phyloP scores from a whole-genome alignment of 2,113 vertebrate genomes.

The Delphinapterus leucas region DNA sequence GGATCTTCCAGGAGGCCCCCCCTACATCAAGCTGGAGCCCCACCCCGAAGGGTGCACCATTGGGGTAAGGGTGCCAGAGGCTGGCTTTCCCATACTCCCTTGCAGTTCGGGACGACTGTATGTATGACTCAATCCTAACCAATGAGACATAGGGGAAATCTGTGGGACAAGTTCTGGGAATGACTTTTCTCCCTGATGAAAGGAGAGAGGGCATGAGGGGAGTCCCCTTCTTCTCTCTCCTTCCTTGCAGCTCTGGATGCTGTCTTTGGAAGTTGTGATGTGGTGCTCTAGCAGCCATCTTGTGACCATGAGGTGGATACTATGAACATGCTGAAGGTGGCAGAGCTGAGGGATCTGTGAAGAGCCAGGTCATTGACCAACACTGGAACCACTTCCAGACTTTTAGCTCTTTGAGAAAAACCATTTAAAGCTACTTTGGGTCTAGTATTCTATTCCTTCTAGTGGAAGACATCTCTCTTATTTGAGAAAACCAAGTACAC shows the following conservation, averaged over 20 bases:
- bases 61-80: background rate
- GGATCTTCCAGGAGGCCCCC: background rate
- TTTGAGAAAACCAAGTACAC: background rate
- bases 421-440: background rate
- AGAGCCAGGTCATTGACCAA: background rate
- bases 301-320: background rate
- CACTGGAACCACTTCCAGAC: background rate
- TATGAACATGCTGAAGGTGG: background rate
- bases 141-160: background rate
- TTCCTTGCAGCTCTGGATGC: background rate
- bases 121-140: background rate
- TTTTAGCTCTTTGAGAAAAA: background rate
- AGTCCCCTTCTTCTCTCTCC: background rate
- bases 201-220: background rate
- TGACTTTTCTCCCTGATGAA: background rate
- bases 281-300: background rate
- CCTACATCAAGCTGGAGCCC: background rate
- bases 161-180: background rate
- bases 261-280: background rate
- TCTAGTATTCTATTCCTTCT: background rate
- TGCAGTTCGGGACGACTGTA: no score
- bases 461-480: background rate
- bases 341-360: background rate
- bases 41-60: background rate
- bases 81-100: background rate